Percentiles rank a stretch among this genome's conserved stretches.
Conservation (phyloP, 2,888 invertebrate species). For the Ypsolopha scabrella region DNA sequence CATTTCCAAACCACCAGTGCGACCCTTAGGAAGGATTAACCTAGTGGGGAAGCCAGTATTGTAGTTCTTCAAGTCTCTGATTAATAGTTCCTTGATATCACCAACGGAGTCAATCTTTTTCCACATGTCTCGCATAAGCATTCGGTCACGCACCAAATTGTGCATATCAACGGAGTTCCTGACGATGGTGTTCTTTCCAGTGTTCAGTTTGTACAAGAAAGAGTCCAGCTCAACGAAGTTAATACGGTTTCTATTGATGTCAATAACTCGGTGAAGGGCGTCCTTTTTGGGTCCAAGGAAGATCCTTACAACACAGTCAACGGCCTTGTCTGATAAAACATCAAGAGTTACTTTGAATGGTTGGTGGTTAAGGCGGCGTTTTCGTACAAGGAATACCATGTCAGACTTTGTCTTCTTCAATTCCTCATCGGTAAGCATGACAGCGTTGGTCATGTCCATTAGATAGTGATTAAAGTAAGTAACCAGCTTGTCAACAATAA, state of each 20-base stretch:
- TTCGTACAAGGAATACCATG: conserved; percentile 65
- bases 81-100: conserved; percentile 36
- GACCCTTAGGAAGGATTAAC: conserved; percentile 79
- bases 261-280: conserved; percentile 62
- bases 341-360: conserved; percentile 71
- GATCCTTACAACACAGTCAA: conserved; percentile 73
- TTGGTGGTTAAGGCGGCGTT: conserved; percentile 74
- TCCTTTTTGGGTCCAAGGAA: conserved; percentile 80
- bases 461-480: conserved; percentile 79
- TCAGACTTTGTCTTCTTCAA: conserved; percentile 56
- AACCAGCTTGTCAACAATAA: conserved; percentile 73
- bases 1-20: conserved; percentile 73
- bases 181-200: conserved; percentile 75
- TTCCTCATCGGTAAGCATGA: conserved; percentile 56
- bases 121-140: conserved; percentile 73
- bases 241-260: conserved; percentile 69
- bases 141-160: conserved; percentile 75
- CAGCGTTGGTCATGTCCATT: conserved; percentile 73
- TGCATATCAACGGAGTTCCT: conserved; percentile 75
- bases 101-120: conserved; percentile 71
- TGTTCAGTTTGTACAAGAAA: conserved; percentile 70
- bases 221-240: conserved; percentile 76
- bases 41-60: conserved; percentile 79
- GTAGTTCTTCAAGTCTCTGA: conserved; percentile 48
- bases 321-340: conserved; percentile 67